Evolutionary conservation across 2,797 vertebrate genomes (phyloP).

Genomic region (Molossus molossus): DNA sequence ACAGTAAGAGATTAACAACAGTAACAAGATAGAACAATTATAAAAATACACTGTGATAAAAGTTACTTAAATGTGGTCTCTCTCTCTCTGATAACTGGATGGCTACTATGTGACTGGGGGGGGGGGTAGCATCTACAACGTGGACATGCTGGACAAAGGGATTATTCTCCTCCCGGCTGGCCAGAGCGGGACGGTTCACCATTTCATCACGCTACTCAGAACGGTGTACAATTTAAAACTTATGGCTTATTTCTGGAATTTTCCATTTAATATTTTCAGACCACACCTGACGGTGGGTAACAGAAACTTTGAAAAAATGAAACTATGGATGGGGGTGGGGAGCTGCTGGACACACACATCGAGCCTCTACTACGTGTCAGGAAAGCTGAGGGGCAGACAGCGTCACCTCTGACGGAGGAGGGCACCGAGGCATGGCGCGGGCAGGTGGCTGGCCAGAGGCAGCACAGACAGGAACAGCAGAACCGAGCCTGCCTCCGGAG

Average conservation of each 20-base stretch:
- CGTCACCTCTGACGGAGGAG: neutral
- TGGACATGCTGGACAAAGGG: neutral
- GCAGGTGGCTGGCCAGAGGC: neutral
- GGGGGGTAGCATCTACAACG: neutral
- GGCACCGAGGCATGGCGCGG: neutral
- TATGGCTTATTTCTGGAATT: neutral
- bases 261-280: neutral
- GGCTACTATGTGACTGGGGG: neutral
- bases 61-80: neutral
- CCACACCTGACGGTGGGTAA: neutral
- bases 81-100: neutral
- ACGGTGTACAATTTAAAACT: neutral
- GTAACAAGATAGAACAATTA: neutral
- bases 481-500: neutral
- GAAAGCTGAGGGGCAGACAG: neutral
- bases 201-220: neutral
- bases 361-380: rapidly evolving
- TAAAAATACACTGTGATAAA: neutral
- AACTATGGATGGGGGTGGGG: neutral
- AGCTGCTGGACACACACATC: too few species aligned
- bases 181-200: neutral
- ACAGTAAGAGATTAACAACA: neutral
- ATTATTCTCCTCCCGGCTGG: neutral
- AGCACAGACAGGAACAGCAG: neutral
- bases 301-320: neutral